These are phyloP conservation scores for Coregonus clupeaformis DNA, from an alignment of 2,113 vertebrate genomes.

Conservation along the genomic window DNA sequence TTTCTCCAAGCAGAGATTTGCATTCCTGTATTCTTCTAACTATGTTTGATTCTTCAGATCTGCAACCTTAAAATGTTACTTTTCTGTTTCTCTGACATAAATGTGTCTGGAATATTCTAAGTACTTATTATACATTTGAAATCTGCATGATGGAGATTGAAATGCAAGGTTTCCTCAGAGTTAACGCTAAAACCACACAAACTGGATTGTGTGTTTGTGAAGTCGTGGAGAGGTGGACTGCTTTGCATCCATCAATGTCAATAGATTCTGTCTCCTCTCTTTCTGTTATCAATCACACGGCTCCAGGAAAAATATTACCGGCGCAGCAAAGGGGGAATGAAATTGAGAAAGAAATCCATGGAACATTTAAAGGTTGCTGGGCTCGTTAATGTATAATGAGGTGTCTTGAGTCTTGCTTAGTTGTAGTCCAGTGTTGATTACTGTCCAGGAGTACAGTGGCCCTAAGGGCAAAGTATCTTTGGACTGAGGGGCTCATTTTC, in stretches of 20 bases:
- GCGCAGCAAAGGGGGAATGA: neutral
- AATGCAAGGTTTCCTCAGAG: neutral
- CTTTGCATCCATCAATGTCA: neutral
- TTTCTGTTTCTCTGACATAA: neutral
- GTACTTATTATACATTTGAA: neutral
- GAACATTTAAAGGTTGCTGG: slow-evolving; percentile 14
- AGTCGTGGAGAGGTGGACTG: neutral
- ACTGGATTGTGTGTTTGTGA: neutral
- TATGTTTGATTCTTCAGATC: neutral
- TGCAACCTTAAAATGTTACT: no score
- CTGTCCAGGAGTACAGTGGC: neutral
- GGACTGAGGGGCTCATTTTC: neutral
- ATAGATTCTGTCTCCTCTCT: neutral
- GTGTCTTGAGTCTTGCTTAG: slow-evolving; percentile 4
- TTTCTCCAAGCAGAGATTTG: neutral
- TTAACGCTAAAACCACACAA: neutral
- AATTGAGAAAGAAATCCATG: neutral
- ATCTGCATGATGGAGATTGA: neutral
- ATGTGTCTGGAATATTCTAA: neutral
- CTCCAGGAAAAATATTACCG: neutral
- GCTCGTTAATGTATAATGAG: neutral
- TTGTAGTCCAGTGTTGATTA: neutral
- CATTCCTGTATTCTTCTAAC: neutral
- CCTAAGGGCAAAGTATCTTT: neutral
- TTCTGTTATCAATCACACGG: neutral